Base-by-base conservation (phyloP, 2,888 invertebrate species). In the Eupsilia transversa region DNA sequence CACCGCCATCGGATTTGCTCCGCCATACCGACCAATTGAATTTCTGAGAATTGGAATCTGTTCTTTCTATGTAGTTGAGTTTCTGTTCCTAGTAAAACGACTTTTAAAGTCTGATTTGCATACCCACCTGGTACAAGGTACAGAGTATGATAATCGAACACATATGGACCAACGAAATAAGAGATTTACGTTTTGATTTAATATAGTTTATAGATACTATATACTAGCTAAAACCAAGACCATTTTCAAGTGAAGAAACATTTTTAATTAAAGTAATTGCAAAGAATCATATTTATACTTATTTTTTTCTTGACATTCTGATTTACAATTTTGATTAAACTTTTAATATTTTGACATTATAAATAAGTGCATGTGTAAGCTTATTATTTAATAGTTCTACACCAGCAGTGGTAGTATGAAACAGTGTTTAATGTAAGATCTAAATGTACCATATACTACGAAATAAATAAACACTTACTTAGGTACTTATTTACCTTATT, bases 1-100 rank as follows among this genome's bases (percentile, higher is more conserved):
- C 82, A 84, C n/a, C 60, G 59, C 23, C 63, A 67, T 43, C 43
- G 56, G 68, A 74, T 69, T 83, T 66, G 30, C 49, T 70, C 49
- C 61, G 23, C 56, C 52, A 49, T 70, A 68, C 35, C 41, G 33
- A 49, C 33, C 66, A 71, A 82, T 77, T 70, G 33, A 65, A 73
- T 77, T 41, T 69, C 27, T 54, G 38, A 41, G 49, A 73, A 41
- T 69, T 74, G 49, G 54, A 74, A 61, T 83, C 27, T 64, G 56
- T 79, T 72, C 57, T 77, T 70, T 66, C 49, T n/a, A 5, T 17
- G n/a, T 69, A 30, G 23, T 61, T 23, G 38, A 38, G 59, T 59
- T 59, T 63, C 7, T n/a, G 30, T 27, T 63, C 4, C 12, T 7
- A 5, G 61, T 54, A 38, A 17, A 74, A 59, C 23, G 10, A 64